phyloP scores from a whole-genome alignment of 1,140 invertebrate species.

The Pomacea maculata region DNA sequence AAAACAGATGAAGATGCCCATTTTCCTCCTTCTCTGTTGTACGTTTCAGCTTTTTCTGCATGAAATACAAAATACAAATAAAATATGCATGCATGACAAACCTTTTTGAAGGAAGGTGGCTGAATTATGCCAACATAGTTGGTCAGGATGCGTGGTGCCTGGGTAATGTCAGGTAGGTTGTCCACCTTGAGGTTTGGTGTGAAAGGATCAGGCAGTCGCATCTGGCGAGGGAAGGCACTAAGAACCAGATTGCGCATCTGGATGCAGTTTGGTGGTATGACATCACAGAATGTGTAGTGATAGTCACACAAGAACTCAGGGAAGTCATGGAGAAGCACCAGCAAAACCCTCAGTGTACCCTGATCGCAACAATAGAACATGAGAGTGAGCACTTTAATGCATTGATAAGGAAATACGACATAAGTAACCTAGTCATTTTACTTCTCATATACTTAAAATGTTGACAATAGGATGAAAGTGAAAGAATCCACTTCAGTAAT shows the following conservation, averaged over 20 bases:
- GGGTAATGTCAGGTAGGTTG: slow-evolving; percentile 83
- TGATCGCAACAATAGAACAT: slow-evolving; percentile 56
- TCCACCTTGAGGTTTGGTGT: slow-evolving; percentile 91
- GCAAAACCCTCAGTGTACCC: slow-evolving; percentile 92
- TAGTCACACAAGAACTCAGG: slow-evolving; percentile 99
- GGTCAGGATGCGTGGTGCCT: slow-evolving; percentile 86
- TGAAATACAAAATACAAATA: background rate
- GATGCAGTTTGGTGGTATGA: slow-evolving; percentile 98
- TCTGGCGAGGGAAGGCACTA: slow-evolving; percentile 96
- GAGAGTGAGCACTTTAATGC: too few species aligned
- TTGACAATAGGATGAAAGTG: too few species aligned
- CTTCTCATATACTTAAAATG: too few species aligned
- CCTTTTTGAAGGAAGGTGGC: slow-evolving; percentile 86
- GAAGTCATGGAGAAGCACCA: slow-evolving; percentile 97
- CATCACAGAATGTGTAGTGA: slow-evolving; percentile 99
- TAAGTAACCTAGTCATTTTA: too few species aligned
- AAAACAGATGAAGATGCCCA: too few species aligned
- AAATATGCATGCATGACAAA: slow-evolving; percentile 27
- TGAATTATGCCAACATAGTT: slow-evolving; percentile 91
- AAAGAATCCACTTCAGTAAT: too few species aligned
- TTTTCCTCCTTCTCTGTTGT: too few species aligned
- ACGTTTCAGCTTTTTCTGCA: background rate
- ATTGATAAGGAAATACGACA: too few species aligned
- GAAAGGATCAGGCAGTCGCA: slow-evolving; percentile 97
- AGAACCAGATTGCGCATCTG: slow-evolving; percentile 98